Percentiles rank a stretch among this genome's conserved stretches.
Conservation (phyloP, 2,113 vertebrate species). For the Calcarius ornatus region DNA sequence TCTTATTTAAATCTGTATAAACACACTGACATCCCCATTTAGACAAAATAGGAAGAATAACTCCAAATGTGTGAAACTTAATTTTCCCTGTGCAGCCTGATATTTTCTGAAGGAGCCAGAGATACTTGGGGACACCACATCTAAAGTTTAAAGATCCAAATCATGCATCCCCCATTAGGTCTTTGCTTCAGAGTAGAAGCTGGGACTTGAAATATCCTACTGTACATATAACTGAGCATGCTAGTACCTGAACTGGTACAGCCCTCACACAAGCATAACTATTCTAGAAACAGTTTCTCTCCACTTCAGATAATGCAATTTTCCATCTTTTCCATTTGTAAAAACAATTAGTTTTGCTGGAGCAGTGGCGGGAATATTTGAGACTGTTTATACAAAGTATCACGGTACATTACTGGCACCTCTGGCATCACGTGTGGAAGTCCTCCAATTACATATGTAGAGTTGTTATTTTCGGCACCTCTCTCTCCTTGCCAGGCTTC, state of each 20-base stretch:
- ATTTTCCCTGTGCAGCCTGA: neutral
- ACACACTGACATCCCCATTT: neutral
- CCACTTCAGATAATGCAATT: neutral
- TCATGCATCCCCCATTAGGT: neutral
- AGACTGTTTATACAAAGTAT: neutral
- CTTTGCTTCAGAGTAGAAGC: neutral
- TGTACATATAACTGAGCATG: neutral
- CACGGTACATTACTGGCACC: neutral
- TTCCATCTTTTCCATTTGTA: neutral
- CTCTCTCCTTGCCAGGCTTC: neutral
- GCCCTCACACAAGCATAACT: neutral
- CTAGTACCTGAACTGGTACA: neutral
- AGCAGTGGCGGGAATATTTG: neutral
- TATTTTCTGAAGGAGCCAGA: neutral
- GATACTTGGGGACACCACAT: neutral
- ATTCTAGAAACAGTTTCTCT: neutral
- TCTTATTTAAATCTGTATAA: neutral
- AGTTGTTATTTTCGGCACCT: neutral
- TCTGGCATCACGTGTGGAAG: neutral
- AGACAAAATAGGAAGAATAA: neutral
- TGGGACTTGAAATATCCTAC: neutral
- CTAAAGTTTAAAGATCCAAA: neutral
- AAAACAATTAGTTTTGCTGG: neutral
- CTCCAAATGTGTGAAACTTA: neutral
- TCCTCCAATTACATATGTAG: fast-evolving